Evolutionary conservation across 1,140 invertebrate genomes (phyloP), one percentile per base, ranked within the genome.

Genomic region (Caenorhabditis briggsae): DNA sequence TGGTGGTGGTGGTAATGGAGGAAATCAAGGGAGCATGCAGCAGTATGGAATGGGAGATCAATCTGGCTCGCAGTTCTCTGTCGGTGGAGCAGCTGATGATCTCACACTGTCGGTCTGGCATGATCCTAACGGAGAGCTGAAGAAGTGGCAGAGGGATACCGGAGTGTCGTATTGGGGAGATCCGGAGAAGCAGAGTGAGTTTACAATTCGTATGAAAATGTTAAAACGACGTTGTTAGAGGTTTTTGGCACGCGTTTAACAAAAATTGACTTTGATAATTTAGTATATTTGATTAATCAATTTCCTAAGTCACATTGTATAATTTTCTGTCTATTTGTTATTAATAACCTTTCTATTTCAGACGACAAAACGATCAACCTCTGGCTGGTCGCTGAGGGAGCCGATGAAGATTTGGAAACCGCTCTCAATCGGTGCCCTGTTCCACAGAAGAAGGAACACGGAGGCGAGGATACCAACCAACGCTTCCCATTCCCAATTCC

Each of bases 91-190:
- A 12, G 43, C 87, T 46, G 86, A 87, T 85, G 83, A 87, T 85
- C 59, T 87, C 61, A 83, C 86, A 48, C 41, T 85, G 9, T 58
- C 55, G 2, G 82, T 83, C 3, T 83, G 55, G 58, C 55, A 64
- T 20, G 55, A 87, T 84, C 86, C 86, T n/a, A 87, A 87, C 25
- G 86, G 86, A 43, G 86, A 87, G 12, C 58, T 87, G 7, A 87
- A 87, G 53, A 87, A 87, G 53, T 87, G 86, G 86, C 86, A 87
- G 86, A 61, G 86, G 55, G 86, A 87, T 25, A 87, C 86, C 11
- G 86, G 86, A 78, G 86, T 87, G 0, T 78, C 61, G 2, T 23
- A 56, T 6, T 87, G 86, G 86, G 86, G 86, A 74, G 86, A 87
- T 46, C 86, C 86, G 12, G 86, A 87, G 50, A 87, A 87, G 46